Conservation (phyloP, 2,888 invertebrate genomes). For the Cephus pulcher region DNA sequence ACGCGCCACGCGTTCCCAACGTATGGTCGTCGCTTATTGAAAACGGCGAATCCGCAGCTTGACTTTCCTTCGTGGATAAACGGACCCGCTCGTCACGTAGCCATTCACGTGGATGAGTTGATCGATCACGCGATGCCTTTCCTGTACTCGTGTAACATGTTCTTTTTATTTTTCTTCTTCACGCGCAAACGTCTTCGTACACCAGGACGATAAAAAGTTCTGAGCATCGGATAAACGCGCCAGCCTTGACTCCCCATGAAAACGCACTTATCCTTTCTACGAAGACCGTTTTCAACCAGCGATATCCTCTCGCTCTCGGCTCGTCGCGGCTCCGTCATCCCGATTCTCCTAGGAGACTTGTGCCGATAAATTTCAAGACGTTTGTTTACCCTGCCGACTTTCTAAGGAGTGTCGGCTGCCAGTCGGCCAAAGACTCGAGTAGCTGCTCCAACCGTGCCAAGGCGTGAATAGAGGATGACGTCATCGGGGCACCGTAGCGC, state of each 20-base stretch:
- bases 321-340: background rate
- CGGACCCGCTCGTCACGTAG: too few species aligned
- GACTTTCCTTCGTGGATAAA: too few species aligned
- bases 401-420: conserved; percentile 54
- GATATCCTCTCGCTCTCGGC: background rate
- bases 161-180: background rate
- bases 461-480: conserved; percentile 56
- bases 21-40: background rate
- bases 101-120: too few species aligned
- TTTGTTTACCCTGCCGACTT: conserved; percentile 49
- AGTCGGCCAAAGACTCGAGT: background rate
- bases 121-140: background rate
- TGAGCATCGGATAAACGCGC: background rate
- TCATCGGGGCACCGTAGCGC: conserved; percentile 44
- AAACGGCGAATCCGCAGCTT: background rate
- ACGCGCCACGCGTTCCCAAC: background rate
- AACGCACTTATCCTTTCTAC: background rate
- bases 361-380: conserved; percentile 41
- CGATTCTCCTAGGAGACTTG: background rate
- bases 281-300: background rate
- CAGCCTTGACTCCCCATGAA: background rate
- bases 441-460: conserved; percentile 28
- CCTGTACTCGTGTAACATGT: background rate
- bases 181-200: background rate
- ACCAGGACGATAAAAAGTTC: background rate